phyloP scores from a whole-genome alignment of 2,797 vertebrate species.

The Sebastes cheni region DNA sequence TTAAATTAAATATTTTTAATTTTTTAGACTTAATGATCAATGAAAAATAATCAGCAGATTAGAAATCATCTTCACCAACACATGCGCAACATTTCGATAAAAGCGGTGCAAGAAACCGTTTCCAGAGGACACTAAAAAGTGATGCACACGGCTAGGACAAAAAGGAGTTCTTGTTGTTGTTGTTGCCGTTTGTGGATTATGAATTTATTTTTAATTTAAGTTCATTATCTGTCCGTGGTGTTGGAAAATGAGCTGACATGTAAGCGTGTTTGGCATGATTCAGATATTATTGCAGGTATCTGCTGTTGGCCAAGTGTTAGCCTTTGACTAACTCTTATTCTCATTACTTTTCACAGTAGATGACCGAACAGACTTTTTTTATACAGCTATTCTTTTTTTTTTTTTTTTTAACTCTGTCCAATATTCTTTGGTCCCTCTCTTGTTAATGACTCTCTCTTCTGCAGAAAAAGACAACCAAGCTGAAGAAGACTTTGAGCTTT shows the following conservation, averaged over 20 bases:
- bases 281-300: neutral
- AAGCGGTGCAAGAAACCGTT: neutral
- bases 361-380: neutral
- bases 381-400: neutral
- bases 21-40: neutral
- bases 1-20: neutral
- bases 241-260: neutral
- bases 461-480: slow-evolving; percentile 91
- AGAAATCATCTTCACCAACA: too few relatives aligned
- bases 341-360: neutral
- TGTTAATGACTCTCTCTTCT: neutral
- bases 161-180: neutral
- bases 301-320: neutral
- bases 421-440: neutral
- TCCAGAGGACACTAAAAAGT: neutral
- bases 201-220: neutral
- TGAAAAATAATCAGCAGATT: neutral
- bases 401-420: too few relatives aligned
- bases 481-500: slow-evolving; percentile 89
- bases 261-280: fast-evolving
- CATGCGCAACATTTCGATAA: too few relatives aligned
- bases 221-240: neutral
- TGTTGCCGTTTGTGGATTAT: neutral
- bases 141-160: too few relatives aligned
- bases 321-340: neutral